Evolutionary conservation across 2,797 vertebrate species (phyloP).

Genomic region (Parambassis ranga): DNA sequence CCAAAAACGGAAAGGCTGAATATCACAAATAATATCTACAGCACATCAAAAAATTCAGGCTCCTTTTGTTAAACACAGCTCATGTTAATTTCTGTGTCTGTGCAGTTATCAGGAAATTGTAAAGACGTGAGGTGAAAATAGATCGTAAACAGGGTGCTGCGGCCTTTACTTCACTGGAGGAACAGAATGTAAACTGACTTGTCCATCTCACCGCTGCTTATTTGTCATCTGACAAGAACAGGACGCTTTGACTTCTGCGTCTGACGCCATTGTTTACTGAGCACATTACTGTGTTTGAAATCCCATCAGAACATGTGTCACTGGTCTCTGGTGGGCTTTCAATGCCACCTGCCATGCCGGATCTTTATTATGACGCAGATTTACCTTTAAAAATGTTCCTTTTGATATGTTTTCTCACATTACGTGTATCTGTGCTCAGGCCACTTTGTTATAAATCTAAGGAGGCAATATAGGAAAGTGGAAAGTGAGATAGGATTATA

Average conservation of each 20-base stretch:
- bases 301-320: constrained; percentile 43
- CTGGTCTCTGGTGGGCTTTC: constrained; percentile 17
- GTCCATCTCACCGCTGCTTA: constrained; percentile 11
- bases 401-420: not conserved
- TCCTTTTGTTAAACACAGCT: not conserved
- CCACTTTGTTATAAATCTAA: constrained; percentile 43
- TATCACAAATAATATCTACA: not conserved
- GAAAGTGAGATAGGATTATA: constrained; percentile 83
- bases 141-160: constrained; percentile 25
- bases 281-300: constrained; percentile 54
- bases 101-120: no score
- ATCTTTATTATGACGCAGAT: constrained; percentile 5
- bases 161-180: constrained; percentile 8
- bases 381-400: not conserved
- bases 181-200: constrained; percentile 51
- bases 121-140: not conserved
- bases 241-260: constrained; percentile 46
- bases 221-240: constrained; percentile 40
- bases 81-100: no score
- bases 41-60: not conserved
- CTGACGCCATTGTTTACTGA: constrained; percentile 55
- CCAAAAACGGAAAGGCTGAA: not conserved
- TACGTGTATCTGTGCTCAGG: constrained; percentile 12
- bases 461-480: constrained; percentile 79
- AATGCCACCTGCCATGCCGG: constrained; percentile 6